Evolutionary conservation across 2,888 invertebrate genomes (phyloP).

Genomic region (Platycheirus albimanus): DNA sequence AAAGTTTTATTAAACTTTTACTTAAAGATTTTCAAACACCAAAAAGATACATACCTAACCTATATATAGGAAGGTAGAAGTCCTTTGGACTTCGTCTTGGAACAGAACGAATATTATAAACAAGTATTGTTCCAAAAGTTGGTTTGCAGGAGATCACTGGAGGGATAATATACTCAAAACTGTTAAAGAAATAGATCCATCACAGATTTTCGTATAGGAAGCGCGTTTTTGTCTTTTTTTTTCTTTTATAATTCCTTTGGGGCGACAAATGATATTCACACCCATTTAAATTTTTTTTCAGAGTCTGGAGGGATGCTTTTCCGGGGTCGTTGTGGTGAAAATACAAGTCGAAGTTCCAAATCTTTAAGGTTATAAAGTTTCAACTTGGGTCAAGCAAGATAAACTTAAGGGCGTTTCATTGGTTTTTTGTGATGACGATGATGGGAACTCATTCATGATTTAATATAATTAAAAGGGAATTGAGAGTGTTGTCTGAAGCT

Average conservation of each 20-base stretch:
- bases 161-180: constrained; percentile 68
- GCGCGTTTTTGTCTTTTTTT: constrained; percentile 20
- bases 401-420: constrained; percentile 30
- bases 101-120: constrained; percentile 18
- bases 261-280: constrained; percentile 4
- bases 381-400: constrained; percentile 24
- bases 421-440: neutral
- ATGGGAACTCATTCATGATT: neutral
- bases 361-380: constrained; percentile 27
- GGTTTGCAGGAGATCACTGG: constrained; percentile 60
- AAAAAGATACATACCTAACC: constrained; percentile 3
- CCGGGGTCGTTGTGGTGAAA: neutral
- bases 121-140: constrained; percentile 32
- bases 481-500: too few species aligned
- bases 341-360: constrained; percentile 11
- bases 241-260: constrained; percentile 46
- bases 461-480: too few species aligned
- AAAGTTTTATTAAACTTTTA: constrained; percentile 43
- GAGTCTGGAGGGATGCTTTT: constrained; percentile 5
- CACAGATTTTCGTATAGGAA: constrained; percentile 42
- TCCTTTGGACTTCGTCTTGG: constrained; percentile 7
- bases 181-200: constrained; percentile 68
- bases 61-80: neutral
- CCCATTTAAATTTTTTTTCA: neutral
- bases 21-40: constrained; percentile 40